Evolutionary conservation across 2,797 vertebrate species (phyloP), one percentile per base, ranked within the genome.

Genomic region (Mormyrus proboscirostris): DNA sequence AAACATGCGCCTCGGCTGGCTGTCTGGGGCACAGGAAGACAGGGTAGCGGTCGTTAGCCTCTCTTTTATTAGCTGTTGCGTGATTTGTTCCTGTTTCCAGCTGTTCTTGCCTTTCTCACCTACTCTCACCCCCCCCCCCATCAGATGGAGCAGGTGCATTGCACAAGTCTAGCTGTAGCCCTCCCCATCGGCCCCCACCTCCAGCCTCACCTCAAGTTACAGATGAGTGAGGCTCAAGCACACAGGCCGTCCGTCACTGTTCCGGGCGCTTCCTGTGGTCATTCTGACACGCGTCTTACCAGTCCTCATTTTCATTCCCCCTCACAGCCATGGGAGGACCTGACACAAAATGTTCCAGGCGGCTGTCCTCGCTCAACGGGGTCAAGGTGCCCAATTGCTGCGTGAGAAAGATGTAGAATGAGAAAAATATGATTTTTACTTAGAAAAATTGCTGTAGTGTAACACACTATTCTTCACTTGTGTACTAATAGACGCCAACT

Each of bases 1-100:
- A 97, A 98, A 98, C 97, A 98, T 96, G 98, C 97, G 97, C 98
- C 97, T 97, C 96, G 96, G 97, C 96, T 96, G 94, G 98, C 98
- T 97, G 98, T 98, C 98, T 97, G 97, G 95, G 95, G 94, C 94
- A 94, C 93, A 90, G 91, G 90, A 91, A 91, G 86, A 49, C 41
- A 57, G 84, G 55, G 82, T 90, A 92, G 92, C 92, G 92, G 92
- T 76, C 53, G 95, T 97, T 96, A 96, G 96, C 95, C 95, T 89
- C 93, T 19, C 94, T 96, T 98, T 99, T 98, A 99, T 96, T 97
- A 99, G 97, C 98, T 99, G 98, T 98, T 95, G 96, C 96, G 96
- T 98, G 98, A 99, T 97, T 97, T 96, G 95, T 98, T 98, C 97
- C 97, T 98, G 96, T 92, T 90, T 96, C 96, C 98, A 99, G 98